phyloP scores from a whole-genome alignment of 2,113 vertebrate genomes.

The Cariama cristata region DNA sequence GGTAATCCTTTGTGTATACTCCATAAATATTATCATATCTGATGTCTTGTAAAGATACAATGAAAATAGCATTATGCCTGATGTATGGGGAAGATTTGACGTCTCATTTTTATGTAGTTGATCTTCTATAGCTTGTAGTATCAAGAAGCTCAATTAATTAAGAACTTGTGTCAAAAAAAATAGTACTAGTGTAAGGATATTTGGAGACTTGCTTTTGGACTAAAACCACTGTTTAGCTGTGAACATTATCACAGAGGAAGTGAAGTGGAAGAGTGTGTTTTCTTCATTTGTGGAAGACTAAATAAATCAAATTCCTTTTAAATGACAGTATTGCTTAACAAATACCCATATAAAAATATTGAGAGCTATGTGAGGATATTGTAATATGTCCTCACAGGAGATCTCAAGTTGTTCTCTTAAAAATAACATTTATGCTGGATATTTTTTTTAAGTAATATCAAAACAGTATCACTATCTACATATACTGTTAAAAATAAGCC shows the following conservation, averaged over 20 bases:
- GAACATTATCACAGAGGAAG: background rate
- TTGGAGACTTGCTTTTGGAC: background rate
- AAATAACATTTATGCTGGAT: background rate
- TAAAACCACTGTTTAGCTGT: background rate
- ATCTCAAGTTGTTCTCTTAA: background rate
- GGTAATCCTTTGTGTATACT: conserved; percentile 62
- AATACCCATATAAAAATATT: background rate
- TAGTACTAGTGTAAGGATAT: background rate
- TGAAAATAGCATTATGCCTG: conserved; percentile 50
- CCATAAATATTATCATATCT: conserved; percentile 79
- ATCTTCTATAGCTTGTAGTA: conserved; percentile 49
- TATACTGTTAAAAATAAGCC: background rate
- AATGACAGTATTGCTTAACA: background rate
- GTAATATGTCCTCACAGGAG: background rate
- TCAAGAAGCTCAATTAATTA: conserved; percentile 69
- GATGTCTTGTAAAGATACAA: conserved; percentile 52
- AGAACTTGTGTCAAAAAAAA: conserved; percentile 12
- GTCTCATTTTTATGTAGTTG: conserved; percentile 54
- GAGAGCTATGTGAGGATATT: background rate
- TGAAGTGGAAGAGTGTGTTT: background rate
- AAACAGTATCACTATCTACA: background rate
- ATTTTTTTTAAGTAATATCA: background rate
- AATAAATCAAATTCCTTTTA: background rate
- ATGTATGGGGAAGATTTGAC: conserved; percentile 51
- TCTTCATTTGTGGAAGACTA: background rate